phyloP scores from a whole-genome alignment of 1,140 invertebrate species.

The Pseudoatta argentina region DNA sequence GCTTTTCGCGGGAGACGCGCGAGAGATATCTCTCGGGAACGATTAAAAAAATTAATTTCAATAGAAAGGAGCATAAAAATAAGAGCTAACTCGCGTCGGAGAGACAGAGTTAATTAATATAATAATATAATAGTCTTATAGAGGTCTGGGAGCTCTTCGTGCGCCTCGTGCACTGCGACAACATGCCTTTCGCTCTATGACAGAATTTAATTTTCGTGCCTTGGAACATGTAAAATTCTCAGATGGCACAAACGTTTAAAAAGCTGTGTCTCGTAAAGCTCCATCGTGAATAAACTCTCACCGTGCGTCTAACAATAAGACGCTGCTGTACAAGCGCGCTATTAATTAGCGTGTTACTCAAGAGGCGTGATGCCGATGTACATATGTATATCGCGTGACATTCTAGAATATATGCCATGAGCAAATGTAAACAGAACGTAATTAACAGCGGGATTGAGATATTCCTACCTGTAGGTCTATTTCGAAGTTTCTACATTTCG shows the following conservation, averaged over 20 bases:
- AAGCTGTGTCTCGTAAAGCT: background rate
- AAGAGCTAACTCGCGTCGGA: background rate
- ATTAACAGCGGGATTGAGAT: constrained; percentile 35
- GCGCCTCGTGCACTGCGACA: background rate
- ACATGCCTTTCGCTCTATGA: background rate
- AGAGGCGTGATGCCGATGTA: background rate
- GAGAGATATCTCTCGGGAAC: background rate
- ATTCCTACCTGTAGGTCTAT: background rate
- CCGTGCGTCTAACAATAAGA: background rate
- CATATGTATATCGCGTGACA: constrained; percentile 20
- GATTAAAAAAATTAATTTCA: background rate
- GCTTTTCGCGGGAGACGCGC: background rate
- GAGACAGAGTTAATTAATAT: background rate
- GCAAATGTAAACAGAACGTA: constrained; percentile 10
- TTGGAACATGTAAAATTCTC: background rate
- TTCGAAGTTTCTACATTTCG: constrained; percentile 6
- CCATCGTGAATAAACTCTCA: background rate
- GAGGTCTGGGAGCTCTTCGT: background rate
- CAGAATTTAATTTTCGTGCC: constrained; percentile 3
- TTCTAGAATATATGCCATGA: background rate
- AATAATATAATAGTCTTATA: background rate
- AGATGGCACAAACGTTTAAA: background rate
- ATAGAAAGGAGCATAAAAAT: background rate
- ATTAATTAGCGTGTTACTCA: constrained; percentile 17
- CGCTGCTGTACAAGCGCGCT: background rate